Evolutionary conservation across 1,140 invertebrate genomes (phyloP), one percentile per base, ranked within the genome.

Genomic region (Rhyacophila brunnea): DNA sequence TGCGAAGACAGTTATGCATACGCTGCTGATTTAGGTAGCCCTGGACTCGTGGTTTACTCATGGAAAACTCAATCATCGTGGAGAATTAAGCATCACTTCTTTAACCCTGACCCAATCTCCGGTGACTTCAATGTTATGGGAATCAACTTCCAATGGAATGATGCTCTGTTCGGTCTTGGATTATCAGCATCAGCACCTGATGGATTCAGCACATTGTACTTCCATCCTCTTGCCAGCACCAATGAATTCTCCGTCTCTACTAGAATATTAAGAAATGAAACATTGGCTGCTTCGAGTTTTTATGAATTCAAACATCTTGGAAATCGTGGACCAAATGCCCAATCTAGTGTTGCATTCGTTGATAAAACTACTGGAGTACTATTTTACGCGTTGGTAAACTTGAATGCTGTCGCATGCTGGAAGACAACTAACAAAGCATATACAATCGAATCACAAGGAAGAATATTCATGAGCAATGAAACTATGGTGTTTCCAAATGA

Each of bases 401-500:
- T 88, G 13, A 89, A 91, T 66, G 85, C 87, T 1, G 80, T 92
- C 0, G 88, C 85, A 1, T 92, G 89, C 64, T 92, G 89, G 89
- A 85, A 82, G 51, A 88, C 87, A 0, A 83, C 82, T 0, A 84
- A 80, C 51, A 83, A 82, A 4, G 78, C 77, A 0, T 89, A 88
- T 57, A 79, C 68, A 1, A 82, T 85, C 66, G 81, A 83, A 53
- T 82, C 86, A 15, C 87, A 89, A 67, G 85, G 84, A 14, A 72
- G 86, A 28, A 82, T 91, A 40, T 89, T 83, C 49, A 85, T 83
- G 78, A 85, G 86, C 70, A 83, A 88, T 48, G 79, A 79, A 1
- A 87, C 85, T 1, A 84, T 90, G 84, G 74, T 90, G 4, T 91
- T 90, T 56, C 88, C 89, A 4, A 90, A 87, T 40, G 88, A 90